Base-by-base conservation (phyloP, 2,113 vertebrate genomes). In the Microtus ochrogaster region DNA sequence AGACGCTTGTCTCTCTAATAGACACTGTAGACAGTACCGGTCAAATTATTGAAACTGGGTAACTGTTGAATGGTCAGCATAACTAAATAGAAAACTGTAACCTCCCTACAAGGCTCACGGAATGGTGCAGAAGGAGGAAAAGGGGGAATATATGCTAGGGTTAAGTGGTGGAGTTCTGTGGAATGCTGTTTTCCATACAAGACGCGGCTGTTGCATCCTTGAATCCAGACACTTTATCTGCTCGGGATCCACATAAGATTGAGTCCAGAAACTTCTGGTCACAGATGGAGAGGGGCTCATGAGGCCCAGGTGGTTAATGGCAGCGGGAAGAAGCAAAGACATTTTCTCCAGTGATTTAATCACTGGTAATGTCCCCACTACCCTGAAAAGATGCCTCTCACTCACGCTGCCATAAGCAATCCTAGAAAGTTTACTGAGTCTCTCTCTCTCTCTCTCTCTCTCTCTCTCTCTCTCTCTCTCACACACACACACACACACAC, bases 61-160 rank as follows among this genome's bases (percentile, higher is more conserved):
- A 77, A 49, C 44, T 33, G 44, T 9, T 33, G 24, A 76, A 76
- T 12, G 28, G 28, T 78, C 28, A 19, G 28, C 7, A 28, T 78
- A 17, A 17, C 74, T 78, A 49, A 78, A 12, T 9, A 49, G 76
- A 49, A 33, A 44, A 78, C 26, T 5, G 14, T 49, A 17, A 7
- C 76, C 8, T 17, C 44, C 44, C 44, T 17, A 17, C 26, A 78
- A 49, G 76, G 14, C 44, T 78, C 24, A 49, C 7, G 44, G 44
- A 78, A 49, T 4, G 9, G 14, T 78, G 28, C 28, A 49, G 44
- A 30, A 49, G 26, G 33, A 49, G 76, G 26, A 77, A 78, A 78
- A 0, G 28, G 44, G 14, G 2, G 8, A 49, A 9, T 33, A 8
- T 12, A 79, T 0, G 16, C 6, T 22, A 22, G 2, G 30, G 55